Conservation (phyloP, 64 coral and sea anemone species). For the Actinia tenebrosa region DNA sequence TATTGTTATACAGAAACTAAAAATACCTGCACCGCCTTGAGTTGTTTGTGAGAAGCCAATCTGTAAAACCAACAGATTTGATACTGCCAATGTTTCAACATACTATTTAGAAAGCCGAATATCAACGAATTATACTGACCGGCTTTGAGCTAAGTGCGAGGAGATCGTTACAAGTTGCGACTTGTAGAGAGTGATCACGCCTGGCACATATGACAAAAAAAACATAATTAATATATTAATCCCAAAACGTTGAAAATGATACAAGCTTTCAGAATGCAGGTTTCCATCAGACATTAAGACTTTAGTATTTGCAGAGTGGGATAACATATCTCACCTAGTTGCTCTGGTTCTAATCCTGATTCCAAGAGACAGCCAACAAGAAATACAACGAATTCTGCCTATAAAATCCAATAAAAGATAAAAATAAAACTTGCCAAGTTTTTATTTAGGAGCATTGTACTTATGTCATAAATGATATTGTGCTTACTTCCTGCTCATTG, state of each 20-base stretch:
- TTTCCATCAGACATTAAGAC: too few species aligned
- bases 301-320: not conserved
- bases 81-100: not conserved
- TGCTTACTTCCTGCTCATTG: conserved; percentile 77
- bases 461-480: not conserved
- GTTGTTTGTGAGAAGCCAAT: conserved; percentile 4
- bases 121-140: not conserved
- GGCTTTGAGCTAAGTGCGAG: conserved; percentile 25
- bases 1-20: not conserved
- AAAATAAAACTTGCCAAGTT: not conserved
- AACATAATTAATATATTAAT: not conserved
- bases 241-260: not conserved
- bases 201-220: conserved; percentile 13
- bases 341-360: conserved; percentile 50
- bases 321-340: conserved; percentile 35
- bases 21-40: not conserved
- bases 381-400: conserved; percentile 96
- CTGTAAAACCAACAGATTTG: not conserved
- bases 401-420: not conserved
- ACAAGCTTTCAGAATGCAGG: too few species aligned
- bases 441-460: not conserved
- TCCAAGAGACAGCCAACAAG: conserved; percentile 75
- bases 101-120: not conserved
- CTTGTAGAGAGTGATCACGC: conserved; percentile 95
- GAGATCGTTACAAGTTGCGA: conserved; percentile 68